A percentile compares a stretch with the other conserved stretches of the same genome.
Evolutionary conservation across 1,140 invertebrate genomes (phyloP).

Genomic region (Triops cancriformis): DNA sequence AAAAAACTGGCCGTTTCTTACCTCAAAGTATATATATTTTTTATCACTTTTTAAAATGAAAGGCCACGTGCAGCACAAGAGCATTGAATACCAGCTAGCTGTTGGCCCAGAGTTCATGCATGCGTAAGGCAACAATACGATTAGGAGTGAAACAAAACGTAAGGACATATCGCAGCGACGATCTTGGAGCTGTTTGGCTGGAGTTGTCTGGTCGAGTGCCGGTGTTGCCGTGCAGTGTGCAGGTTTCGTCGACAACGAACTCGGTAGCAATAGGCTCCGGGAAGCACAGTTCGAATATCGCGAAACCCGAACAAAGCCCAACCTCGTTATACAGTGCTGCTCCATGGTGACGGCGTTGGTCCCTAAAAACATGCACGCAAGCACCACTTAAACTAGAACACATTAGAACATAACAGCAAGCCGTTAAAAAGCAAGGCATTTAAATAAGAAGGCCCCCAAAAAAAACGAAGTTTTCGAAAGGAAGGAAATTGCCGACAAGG

Average conservation of each 20-base stretch:
- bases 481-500: too few relatives aligned
- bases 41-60: too few relatives aligned
- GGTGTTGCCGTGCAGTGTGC: conserved; percentile 26
- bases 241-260: conserved; percentile 29
- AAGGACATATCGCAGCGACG: too few relatives aligned
- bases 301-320: conserved; percentile 27
- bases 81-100: too few relatives aligned
- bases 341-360: neutral
- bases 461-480: too few relatives aligned
- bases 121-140: too few relatives aligned
- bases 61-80: too few relatives aligned
- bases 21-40: too few relatives aligned
- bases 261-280: conserved; percentile 8
- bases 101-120: too few relatives aligned
- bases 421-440: neutral
- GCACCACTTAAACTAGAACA: neutral
- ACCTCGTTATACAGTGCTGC: neutral
- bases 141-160: too few relatives aligned
- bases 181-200: neutral
- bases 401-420: neutral
- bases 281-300: conserved; percentile 25
- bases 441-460: neutral
- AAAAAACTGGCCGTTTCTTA: too few relatives aligned
- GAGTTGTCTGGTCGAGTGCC: neutral
- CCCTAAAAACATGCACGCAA: neutral